These are phyloP conservation scores for Oncorhynchus nerka DNA, from an alignment of 2,113 vertebrate genomes.

Conservation along the genomic window DNA sequence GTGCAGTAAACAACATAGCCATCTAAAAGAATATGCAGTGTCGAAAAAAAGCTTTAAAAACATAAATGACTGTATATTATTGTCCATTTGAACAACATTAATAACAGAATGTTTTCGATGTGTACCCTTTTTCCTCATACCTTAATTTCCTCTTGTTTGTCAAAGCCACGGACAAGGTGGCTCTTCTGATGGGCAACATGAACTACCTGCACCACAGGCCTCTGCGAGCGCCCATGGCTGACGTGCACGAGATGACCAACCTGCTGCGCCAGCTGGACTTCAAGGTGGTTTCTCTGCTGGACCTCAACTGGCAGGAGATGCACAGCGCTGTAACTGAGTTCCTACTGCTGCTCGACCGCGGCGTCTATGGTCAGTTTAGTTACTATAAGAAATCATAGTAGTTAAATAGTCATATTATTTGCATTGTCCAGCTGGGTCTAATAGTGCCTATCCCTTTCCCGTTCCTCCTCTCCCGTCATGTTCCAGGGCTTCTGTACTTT, in stretches of 20 bases:
- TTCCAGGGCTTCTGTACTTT: conserved; percentile 83
- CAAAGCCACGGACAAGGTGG: conserved; percentile 87
- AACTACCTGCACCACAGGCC: conserved; percentile 79
- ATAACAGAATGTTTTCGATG: background rate
- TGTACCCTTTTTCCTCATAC: background rate
- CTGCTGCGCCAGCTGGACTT: conserved; percentile 85
- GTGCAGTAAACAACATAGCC: conserved; percentile 3
- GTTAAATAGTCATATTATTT: background rate
- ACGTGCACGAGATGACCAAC: conserved; percentile 79
- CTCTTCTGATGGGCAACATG: conserved; percentile 86
- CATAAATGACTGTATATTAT: background rate
- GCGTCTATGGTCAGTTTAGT: conserved; percentile 76
- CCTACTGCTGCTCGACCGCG: conserved; percentile 81
- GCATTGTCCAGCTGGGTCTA: background rate
- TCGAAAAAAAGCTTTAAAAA: background rate
- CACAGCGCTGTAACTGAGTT: conserved; percentile 82
- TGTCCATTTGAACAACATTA: background rate
- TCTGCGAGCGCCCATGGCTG: conserved; percentile 80
- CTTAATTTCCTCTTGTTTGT: background rate
- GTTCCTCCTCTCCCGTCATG: background rate
- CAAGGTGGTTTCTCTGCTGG: conserved; percentile 85
- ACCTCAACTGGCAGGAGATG: conserved; percentile 85
- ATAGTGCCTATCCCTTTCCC: background rate
- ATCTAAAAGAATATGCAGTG: background rate
- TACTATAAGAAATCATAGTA: background rate